Evolutionary conservation across 2,888 invertebrate genomes (phyloP), one percentile per base, ranked within the genome.

Genomic region (Nesidiocoris tenuis): DNA sequence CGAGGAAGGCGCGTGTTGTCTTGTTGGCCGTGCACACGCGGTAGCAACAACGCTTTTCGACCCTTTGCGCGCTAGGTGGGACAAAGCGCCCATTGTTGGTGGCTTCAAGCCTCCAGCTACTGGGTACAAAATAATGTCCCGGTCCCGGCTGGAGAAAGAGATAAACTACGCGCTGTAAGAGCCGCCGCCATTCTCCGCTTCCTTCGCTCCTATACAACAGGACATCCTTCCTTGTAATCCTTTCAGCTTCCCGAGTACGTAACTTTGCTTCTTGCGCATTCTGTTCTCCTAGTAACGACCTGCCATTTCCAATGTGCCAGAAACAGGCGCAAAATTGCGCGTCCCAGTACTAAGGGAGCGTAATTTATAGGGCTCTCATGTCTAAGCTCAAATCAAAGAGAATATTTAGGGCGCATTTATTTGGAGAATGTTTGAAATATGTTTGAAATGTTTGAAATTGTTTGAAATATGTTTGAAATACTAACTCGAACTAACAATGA

Each of bases 321-420:
- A 39, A 12, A 12, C 39, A 39, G 39, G 39, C 39, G 39, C 39
- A 39, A 39, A 39, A 39, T 39, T 39, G n/a, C n/a, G n/a, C n/a
- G n/a, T n/a, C n/a, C n/a, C n/a, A n/a, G n/a, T n/a, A n/a, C n/a
- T n/a, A n/a, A n/a, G n/a, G n/a, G n/a, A n/a, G n/a, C n/a, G n/a
- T n/a, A n/a, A n/a, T n/a, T n/a, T n/a, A n/a, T n/a, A n/a, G n/a
- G n/a, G n/a, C 65, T n/a, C 39, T 54, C 65, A 65, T 65, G 25
- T 65, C 25, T 65, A 65, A 39, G 39, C 65, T 54, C 65, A 65
- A 54, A 65, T 65, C n/a, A n/a, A n/a, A n/a, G n/a, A n/a, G n/a
- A n/a, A n/a, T n/a, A n/a, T n/a, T n/a, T n/a, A n/a, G n/a, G n/a
- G n/a, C n/a, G n/a, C n/a, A n/a, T n/a, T n/a, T n/a, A n/a, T n/a